Base-by-base conservation (phyloP, 2,888 invertebrate genomes). In the Scaptomyza parva region DNA sequence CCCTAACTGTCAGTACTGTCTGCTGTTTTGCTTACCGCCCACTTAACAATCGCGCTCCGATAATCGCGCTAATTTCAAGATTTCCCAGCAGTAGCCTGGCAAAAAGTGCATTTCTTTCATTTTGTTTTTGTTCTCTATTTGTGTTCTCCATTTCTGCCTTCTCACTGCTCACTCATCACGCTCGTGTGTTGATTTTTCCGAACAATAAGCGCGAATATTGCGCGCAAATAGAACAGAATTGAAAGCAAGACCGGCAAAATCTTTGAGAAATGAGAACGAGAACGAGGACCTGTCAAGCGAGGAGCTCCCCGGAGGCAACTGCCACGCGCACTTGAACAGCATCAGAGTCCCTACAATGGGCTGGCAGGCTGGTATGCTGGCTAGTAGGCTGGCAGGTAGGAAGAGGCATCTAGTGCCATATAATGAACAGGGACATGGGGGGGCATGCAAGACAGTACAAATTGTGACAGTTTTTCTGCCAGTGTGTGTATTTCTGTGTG, bases 51-150 rank as follows among this genome's bases (percentile, higher is more conserved):
- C 47, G 37, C 88, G 84, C 84, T 84, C 81, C 86, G 88, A 88
- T 90, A 90, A 90, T 91, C 89, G 89, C 89, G 91, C 90, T 90
- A 90, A 90, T 90, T 91, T 89, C 88, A 90, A 91, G 89, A 91
- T 91, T 90, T 90, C 90, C 90, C 90, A 89, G 73, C 86, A 85
- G 72, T 77, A 71, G 64, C 67, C 85, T 35, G 35, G 35, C 35
- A 14, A 14, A 35, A 35, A 82, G 84, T 88, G 88, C 84, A 83
- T 17, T 30, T 28, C 18, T 30, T 28, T 43, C n/a, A n/a, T n/a
- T n/a, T n/a, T n/a, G n/a, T 75, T 79, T 73, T 80, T 64, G 51
- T 70, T 30, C 52, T 35, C n/a, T n/a, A n/a, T 45, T 50, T 58
- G 39, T 37, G 8, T 28, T 28, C 28, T 28, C 48, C 35, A 8